phyloP scores from a whole-genome alignment of 1,140 invertebrate species.

The Cydia strobilella region DNA sequence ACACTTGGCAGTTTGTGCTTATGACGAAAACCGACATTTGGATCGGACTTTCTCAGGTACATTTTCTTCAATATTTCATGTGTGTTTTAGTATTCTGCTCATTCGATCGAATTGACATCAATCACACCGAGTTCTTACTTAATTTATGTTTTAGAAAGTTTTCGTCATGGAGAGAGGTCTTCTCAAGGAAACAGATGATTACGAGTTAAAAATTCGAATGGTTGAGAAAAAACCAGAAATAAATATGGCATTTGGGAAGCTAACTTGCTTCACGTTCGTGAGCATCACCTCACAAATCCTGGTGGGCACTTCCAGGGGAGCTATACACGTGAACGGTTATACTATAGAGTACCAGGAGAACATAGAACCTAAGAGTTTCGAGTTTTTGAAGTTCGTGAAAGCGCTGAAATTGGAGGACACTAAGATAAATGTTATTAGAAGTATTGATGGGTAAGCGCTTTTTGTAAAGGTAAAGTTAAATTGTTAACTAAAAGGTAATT shows the following conservation, averaged over 20 bases:
- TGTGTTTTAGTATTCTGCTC: not conserved
- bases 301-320: conserved; percentile 57
- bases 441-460: conserved; percentile 59
- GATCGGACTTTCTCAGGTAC: conserved; percentile 57
- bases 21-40: conserved; percentile 65
- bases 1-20: conserved; percentile 60
- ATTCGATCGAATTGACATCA: too few relatives aligned
- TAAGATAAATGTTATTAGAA: conserved; percentile 64
- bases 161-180: conserved; percentile 62
- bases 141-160: conserved; percentile 57
- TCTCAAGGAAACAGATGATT: conserved; percentile 61
- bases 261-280: conserved; percentile 63
- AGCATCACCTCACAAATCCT: conserved; percentile 56
- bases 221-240: conserved; percentile 41
- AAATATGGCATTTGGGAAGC: conserved; percentile 52
- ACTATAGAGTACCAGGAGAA: conserved; percentile 55
- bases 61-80: not conserved
- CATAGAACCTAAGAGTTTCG: conserved; percentile 42
- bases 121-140: too few relatives aligned
- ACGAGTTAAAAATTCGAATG: conserved; percentile 56
- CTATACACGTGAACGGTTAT: conserved; percentile 61
- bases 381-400: conserved; percentile 62
- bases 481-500: too few relatives aligned
- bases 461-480: not conserved
- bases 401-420: conserved; percentile 55